Conservation (phyloP, 2,888 invertebrate species). For the Campoletis raptor region DNA sequence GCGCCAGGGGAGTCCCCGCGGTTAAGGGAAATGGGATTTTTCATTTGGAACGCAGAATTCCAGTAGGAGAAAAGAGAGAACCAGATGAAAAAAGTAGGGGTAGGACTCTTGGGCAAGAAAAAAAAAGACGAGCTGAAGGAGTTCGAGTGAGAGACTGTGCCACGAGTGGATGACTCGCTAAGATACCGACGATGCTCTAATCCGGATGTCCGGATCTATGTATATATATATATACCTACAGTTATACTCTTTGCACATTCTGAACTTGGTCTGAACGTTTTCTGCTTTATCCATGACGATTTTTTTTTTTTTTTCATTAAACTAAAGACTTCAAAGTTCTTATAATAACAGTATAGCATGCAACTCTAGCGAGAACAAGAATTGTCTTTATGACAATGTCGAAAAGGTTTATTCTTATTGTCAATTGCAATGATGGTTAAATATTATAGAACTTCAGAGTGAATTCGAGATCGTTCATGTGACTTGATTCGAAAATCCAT, state of each 20-base stretch:
- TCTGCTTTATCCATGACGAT: neutral
- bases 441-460: neutral
- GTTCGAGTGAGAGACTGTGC: constrained; percentile 64
- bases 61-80: constrained; percentile 50
- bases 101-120: constrained; percentile 28
- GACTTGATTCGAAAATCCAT: too few species aligned
- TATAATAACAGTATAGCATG: neutral
- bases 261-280: neutral
- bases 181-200: constrained; percentile 61
- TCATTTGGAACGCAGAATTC: constrained; percentile 75
- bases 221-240: neutral
- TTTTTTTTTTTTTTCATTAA: neutral
- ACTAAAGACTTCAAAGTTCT: neutral
- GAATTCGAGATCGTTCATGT: neutral
- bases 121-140: constrained; percentile 30
- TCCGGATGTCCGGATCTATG: constrained; percentile 37
- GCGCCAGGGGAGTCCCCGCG: constrained; percentile 74
- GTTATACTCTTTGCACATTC: neutral
- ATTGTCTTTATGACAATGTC: neutral
- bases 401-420: neutral
- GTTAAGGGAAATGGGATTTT: constrained; percentile 77
- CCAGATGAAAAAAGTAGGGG: constrained; percentile 3
- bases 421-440: neutral
- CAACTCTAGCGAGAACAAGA: neutral
- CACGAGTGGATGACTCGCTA: constrained; percentile 68